These are phyloP conservation scores for Neogobius melanostomus DNA, from an alignment of 2,113 vertebrate genomes.

Conservation along the genomic window DNA sequence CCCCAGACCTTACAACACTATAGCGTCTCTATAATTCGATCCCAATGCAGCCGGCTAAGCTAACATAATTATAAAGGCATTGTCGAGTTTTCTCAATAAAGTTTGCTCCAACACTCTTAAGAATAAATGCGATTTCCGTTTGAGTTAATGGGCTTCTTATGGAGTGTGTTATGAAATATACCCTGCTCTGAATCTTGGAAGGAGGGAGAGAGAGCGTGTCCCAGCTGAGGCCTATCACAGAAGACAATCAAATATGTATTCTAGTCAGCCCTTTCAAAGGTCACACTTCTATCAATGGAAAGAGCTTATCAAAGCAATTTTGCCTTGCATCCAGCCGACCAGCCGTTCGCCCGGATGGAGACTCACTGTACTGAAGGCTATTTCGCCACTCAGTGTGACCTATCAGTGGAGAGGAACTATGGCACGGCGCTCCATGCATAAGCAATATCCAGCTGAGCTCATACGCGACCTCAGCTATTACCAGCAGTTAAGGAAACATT, in stretches of 20 bases:
- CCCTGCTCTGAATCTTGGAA: constrained; percentile 18
- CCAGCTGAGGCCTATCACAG: constrained; percentile 55
- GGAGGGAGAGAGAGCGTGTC: constrained; percentile 28
- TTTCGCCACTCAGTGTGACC: constrained; percentile 37
- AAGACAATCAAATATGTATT: constrained; percentile 66
- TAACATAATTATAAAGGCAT: constrained; percentile 12
- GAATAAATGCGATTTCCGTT: not conserved
- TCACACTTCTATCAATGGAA: constrained; percentile 71
- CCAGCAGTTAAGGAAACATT: constrained; percentile 27
- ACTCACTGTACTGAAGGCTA: constrained; percentile 50
- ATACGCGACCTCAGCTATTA: constrained; percentile 10
- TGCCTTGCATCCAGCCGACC: constrained; percentile 36
- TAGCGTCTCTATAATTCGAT: constrained; percentile 7
- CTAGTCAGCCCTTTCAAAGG: constrained; percentile 75
- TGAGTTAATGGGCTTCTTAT: not conserved
- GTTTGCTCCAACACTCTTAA: constrained; percentile 3
- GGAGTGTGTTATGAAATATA: constrained; percentile 22
- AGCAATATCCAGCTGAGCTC: constrained; percentile 26
- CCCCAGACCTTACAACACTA: constrained; percentile 20
- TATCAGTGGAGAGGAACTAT: constrained; percentile 24
- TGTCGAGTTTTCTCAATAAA: not conserved
- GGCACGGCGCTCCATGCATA: not conserved
- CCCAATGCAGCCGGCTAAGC: not conserved
- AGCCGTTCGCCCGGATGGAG: constrained; percentile 40
- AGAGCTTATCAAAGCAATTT: constrained; percentile 76